A percentile compares a stretch with the other conserved stretches of the same genome.
Conservation (phyloP, 1,140 invertebrate genomes). For the Gerris buenoi region DNA sequence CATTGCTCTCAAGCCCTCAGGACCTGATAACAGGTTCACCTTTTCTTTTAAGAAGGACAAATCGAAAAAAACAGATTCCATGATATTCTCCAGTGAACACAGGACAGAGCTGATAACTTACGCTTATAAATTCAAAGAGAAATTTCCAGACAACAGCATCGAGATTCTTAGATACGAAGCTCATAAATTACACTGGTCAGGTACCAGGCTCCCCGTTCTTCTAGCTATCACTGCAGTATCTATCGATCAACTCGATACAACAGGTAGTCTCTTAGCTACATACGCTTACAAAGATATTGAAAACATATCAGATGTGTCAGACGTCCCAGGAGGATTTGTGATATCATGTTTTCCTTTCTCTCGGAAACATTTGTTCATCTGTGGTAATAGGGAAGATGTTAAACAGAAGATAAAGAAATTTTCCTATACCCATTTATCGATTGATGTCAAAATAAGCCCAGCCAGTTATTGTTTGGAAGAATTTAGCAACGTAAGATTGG, state of each 20-base stretch:
- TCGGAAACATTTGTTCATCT: constrained; percentile 73
- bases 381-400: constrained; percentile 66
- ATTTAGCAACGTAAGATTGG: constrained; percentile 71
- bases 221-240: constrained; percentile 79
- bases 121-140: constrained; percentile 62
- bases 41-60: constrained; percentile 74
- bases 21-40: constrained; percentile 55
- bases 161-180: constrained; percentile 64
- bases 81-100: constrained; percentile 95
- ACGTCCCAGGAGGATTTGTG: constrained; percentile 68
- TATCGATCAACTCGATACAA: constrained; percentile 78
- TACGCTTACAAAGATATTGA: constrained; percentile 92
- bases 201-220: constrained; percentile 67
- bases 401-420: constrained; percentile 69
- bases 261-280: constrained; percentile 59
- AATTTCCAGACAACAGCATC: constrained; percentile 53
- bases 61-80: constrained; percentile 65
- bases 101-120: constrained; percentile 82
- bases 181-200: constrained; percentile 92
- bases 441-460: constrained; percentile 66
- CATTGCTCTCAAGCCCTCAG: constrained; percentile 48
- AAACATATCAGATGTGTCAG: constrained; percentile 47
- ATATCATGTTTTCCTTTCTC: constrained; percentile 75
- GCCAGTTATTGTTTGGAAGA: constrained; percentile 70
- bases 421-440: constrained; percentile 61